These are phyloP conservation scores for Sarcoramphus papa DNA, from an alignment of 2,797 vertebrate genomes.

Conservation along the genomic window DNA sequence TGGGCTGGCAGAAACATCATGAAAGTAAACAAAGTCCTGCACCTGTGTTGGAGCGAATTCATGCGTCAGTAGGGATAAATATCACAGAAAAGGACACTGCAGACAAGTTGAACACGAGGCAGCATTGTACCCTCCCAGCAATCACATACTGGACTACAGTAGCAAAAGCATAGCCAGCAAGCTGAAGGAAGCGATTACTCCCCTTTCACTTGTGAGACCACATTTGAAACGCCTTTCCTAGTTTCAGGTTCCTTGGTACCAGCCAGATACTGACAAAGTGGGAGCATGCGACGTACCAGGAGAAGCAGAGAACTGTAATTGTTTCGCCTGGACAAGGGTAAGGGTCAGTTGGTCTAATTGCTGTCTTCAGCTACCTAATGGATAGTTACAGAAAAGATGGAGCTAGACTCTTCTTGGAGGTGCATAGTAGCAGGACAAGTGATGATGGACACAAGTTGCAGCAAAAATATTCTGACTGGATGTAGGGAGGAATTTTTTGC, in stretches of 20 bases:
- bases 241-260: not conserved
- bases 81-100: not conserved
- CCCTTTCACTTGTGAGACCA: not conserved
- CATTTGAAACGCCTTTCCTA: not conserved
- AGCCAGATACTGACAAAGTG: not conserved
- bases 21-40: not conserved
- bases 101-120: not conserved
- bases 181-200: not conserved
- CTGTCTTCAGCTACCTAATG: not conserved
- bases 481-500: not conserved
- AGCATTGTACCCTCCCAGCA: not conserved
- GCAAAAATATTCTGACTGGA: not conserved
- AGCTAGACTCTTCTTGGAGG: not conserved
- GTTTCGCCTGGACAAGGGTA: not conserved
- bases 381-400: not conserved
- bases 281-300: not conserved
- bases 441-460: not conserved
- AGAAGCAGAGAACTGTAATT: not conserved
- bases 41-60: not conserved
- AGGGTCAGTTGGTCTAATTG: not conserved
- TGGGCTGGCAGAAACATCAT: not conserved
- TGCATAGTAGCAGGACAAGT: not conserved
- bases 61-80: not conserved
- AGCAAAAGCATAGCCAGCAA: not conserved
- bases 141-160: not conserved